phyloP scores from a whole-genome alignment of 2,888 invertebrate species.

The Neuroscelio doddi region DNA sequence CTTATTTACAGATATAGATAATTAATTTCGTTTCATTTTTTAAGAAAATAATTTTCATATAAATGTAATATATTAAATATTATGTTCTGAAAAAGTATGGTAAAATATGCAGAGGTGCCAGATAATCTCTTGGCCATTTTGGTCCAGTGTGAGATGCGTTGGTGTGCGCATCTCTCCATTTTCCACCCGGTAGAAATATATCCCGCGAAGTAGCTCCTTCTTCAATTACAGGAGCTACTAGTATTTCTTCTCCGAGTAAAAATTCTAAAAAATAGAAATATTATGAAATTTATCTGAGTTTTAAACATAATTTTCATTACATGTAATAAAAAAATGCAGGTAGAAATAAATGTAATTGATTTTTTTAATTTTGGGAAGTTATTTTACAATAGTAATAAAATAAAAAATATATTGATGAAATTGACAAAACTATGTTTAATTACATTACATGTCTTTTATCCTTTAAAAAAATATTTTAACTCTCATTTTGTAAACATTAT shows the following conservation, averaged over 20 bases:
- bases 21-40: slow-evolving; percentile 3
- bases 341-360: slow-evolving; percentile 18
- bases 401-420: too few species aligned
- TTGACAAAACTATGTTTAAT: too few species aligned
- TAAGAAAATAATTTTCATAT: neutral
- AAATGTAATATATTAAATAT: too few species aligned
- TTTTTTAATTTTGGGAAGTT: too few species aligned
- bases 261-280: slow-evolving; percentile 77
- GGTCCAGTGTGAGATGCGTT: slow-evolving; percentile 75
- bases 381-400: too few species aligned
- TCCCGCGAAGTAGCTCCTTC: slow-evolving; percentile 78
- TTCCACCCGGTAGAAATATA: slow-evolving; percentile 84
- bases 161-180: slow-evolving; percentile 78
- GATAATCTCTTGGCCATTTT: slow-evolving; percentile 76
- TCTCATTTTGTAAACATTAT: neutral
- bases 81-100: slow-evolving; percentile 78
- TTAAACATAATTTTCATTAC: neutral
- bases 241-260: slow-evolving; percentile 82
- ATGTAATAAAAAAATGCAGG: neutral
- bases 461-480: neutral
- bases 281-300: too few species aligned
- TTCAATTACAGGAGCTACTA: slow-evolving; percentile 85
- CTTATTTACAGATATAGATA: slow-evolving; percentile 1
- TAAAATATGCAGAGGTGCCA: slow-evolving; percentile 79
- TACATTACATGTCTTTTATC: too few species aligned